Evolutionary conservation across 2,113 vertebrate species (phyloP), one percentile per base, ranked within the genome.

Genomic region (Tylochromis polylepis): DNA sequence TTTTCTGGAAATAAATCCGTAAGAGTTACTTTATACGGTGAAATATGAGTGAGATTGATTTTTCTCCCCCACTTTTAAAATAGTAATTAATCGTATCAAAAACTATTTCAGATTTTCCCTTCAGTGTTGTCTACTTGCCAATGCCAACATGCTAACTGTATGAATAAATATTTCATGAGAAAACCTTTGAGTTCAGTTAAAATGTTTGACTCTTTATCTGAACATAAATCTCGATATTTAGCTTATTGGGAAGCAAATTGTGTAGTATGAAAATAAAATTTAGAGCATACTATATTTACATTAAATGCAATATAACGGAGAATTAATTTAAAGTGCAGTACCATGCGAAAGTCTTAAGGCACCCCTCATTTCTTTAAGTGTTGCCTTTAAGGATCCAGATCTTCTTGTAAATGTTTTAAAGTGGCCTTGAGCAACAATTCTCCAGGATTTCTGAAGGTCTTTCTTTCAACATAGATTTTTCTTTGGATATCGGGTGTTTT

Each of bases 331-430:
- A 59, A 59, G 15, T 59, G 27, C 4, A 59, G 58, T 0, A 10
- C 27, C 0, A 31, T 8, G 8, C 15, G 31, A 59, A 15, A 59
- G 0, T 31, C 0, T 5, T 10, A 1, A 16, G 15, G 1, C 57
- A 8, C 14, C 34, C 14, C n/a, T 3, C 14, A 34, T 34, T 62
- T 36, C 3, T 62, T 36, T 62, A 62, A 65, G 6, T 41, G 6
- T 5, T 62, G 59, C 59, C 29, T 62, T 34, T 16, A 20, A 62
- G 59, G 29, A 62, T 0, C 3, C 59, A 62, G 59, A 34, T 11
- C 58, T 20, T 16, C 29, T 36, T 4, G 9, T 62, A 34, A 20
- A 62, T 62, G 0, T 36, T 62, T 20, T 62, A 62, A 62, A 62
- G 29, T 1, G 9, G 5, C 29, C 16, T 62, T 20, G 59, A 11